phyloP scores from a whole-genome alignment of 2,797 vertebrate genomes.

The Myotis myotis region DNA sequence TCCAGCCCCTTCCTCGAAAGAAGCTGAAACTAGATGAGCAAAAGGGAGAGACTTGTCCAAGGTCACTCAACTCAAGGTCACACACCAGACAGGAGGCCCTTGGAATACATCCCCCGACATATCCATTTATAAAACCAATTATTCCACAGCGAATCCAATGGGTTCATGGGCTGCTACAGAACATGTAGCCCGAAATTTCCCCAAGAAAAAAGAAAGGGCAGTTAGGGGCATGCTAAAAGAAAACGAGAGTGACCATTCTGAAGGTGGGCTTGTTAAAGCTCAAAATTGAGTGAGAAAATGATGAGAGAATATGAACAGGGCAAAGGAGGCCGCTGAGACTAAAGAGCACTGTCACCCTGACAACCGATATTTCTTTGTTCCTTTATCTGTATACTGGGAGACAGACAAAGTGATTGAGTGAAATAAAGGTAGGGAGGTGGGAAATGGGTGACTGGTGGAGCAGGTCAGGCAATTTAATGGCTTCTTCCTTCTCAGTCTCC shows the following conservation, averaged over 20 bases:
- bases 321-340: neutral
- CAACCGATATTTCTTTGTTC: neutral
- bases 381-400: neutral
- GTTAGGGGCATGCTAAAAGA: neutral
- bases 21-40: neutral
- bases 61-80: neutral
- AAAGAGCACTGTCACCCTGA: neutral
- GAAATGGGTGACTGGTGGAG: neutral
- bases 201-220: neutral
- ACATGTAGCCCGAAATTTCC: neutral
- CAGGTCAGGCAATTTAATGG: neutral
- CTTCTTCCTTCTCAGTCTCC: neutral
- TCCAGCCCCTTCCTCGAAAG: neutral
- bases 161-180: neutral
- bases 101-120: neutral
- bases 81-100: neutral
- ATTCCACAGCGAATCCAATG: neutral
- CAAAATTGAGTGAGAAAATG: neutral
- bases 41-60: neutral
- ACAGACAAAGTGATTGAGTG: neutral
- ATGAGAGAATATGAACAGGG: neutral
- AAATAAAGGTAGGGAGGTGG: neutral
- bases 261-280: neutral
- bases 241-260: neutral
- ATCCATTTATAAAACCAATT: neutral